Evolutionary conservation across 2,888 invertebrate species (phyloP), one percentile per base, ranked within the genome.

Genomic region (Villa cingulata): DNA sequence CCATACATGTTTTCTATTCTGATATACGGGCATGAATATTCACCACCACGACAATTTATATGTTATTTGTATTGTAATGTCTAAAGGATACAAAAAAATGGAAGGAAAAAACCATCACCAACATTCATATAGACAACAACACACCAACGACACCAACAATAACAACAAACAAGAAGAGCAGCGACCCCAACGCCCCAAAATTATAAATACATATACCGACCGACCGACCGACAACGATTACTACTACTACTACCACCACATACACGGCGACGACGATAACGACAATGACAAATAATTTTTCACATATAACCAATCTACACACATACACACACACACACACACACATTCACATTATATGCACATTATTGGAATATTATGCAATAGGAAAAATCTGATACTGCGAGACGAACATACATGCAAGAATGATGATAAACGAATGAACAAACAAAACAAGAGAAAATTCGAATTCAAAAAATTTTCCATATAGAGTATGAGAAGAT

Each of bases 401-500:
- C 7, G 23, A 23, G 23, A 23, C 23, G 23, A n/a, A n/a, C n/a
- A n/a, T n/a, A n/a, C n/a, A n/a, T n/a, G 23, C 5, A 23, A 23
- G 7, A 23, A 7, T 7, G 5, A 6, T 4, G 23, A 23, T 23
- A 12, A 32, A 32, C 6, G 6, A 32, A 32, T 32, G 29, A 32
- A 32, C 12, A 12, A 12, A 32, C 2, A 32, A 12, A 12, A 12
- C 7, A 12, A 14, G 29, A 32, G 12, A 32, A 32, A 12, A 12
- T 12, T 12, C 29, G 29, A 32, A 32, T n/a, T n/a, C n/a, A n/a
- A n/a, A n/a, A n/a, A n/a, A n/a, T n/a, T n/a, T n/a, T n/a, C n/a
- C n/a, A 32, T 12, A 4, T 32, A 12, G 17, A 41, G 48, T 43
- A 46, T 48, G 51, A 46, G 51, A 38, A 51, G 48, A 51, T 51